These are phyloP conservation scores for Pseudorhombus dupliciocellatus DNA, from an alignment of 2,113 vertebrate species.

Conservation along the genomic window DNA sequence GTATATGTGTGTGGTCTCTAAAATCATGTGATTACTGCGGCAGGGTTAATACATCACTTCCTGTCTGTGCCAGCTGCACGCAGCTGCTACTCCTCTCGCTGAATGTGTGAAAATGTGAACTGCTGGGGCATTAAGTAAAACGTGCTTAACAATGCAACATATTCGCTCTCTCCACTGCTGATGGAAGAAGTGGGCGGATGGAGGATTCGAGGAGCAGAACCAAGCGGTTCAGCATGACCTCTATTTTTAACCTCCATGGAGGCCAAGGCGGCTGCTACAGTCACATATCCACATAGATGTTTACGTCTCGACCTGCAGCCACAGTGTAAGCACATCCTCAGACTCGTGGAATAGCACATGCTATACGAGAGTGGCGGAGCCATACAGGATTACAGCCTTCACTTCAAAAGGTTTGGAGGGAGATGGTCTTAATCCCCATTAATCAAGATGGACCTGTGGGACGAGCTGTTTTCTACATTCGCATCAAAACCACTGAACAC, in stretches of 20 bases:
- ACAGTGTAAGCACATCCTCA: constrained; percentile 24
- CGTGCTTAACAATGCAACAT: background rate
- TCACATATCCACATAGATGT: background rate
- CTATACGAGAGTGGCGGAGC: background rate
- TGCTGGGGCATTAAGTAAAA: background rate
- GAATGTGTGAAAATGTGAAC: background rate
- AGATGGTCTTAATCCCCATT: constrained; percentile 47
- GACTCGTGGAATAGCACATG: background rate
- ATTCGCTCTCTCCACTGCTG: background rate
- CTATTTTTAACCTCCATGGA: background rate
- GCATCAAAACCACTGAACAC: constrained; percentile 14
- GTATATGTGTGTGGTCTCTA: too few species aligned
- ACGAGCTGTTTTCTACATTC: constrained; percentile 28
- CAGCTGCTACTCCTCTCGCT: too few species aligned
- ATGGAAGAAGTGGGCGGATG: constrained; percentile 14
- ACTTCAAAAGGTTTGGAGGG: constrained; percentile 40
- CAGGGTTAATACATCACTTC: too few species aligned
- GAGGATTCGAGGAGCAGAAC: constrained; percentile 17
- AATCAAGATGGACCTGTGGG: constrained; percentile 35
- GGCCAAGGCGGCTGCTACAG: background rate
- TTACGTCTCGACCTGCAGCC: background rate
- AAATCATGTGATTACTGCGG: too few species aligned
- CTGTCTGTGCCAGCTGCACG: too few species aligned
- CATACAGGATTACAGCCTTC: background rate
- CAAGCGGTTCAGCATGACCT: background rate